Conservation (phyloP, 2,113 vertebrate genomes). For the Paramormyrops kingsleyae region DNA sequence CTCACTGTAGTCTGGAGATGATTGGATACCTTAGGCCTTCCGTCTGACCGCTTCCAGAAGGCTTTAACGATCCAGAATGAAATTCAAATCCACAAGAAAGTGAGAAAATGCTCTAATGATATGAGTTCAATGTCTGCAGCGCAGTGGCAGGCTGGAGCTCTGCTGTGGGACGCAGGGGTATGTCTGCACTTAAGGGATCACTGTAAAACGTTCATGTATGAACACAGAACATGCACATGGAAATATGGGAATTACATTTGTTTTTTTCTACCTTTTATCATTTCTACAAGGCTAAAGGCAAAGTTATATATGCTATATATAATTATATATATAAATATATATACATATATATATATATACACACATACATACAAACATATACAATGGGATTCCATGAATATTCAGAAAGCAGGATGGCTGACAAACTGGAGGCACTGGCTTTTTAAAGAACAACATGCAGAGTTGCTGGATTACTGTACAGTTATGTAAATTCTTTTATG, state of each 20-base stretch:
- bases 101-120: not conserved
- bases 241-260: not conserved
- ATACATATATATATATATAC: not conserved
- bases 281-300: slow-evolving; percentile 1
- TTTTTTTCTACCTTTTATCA: not conserved
- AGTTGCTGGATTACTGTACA: slow-evolving; percentile 3
- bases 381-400: not conserved
- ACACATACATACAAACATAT: not conserved
- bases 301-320: not conserved
- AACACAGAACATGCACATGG: slow-evolving; percentile 1
- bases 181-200: not conserved
- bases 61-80: not conserved
- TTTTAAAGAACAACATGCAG: not conserved
- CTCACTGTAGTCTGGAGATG: not conserved
- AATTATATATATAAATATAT: not conserved
- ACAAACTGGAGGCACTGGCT: not conserved
- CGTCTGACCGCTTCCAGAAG: not conserved
- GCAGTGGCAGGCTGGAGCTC: not conserved
- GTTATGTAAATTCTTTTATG: slow-evolving; percentile 2
- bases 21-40: not conserved
- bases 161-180: not conserved
- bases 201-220: not conserved
- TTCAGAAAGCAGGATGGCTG: not conserved
- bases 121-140: not conserved
- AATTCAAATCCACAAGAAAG: not conserved